Percentiles rank a stretch among this genome's conserved stretches.
phyloP scores from a whole-genome alignment of 2,113 vertebrate genomes.

The Falcunculus frontatus region DNA sequence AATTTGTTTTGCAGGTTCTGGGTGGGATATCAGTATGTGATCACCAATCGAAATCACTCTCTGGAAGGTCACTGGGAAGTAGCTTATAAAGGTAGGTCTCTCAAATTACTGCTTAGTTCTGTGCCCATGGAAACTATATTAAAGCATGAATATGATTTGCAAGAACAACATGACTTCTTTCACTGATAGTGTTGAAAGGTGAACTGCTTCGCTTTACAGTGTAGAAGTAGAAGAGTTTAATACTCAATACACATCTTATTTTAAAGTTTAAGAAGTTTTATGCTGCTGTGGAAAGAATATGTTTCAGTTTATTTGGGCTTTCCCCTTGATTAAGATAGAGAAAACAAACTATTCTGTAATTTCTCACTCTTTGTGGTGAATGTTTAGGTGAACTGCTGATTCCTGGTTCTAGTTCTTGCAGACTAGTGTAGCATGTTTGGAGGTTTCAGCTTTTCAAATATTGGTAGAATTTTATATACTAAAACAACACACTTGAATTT shows the following conservation, averaged over 20 bases:
- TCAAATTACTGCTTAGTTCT: background rate
- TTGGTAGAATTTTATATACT: background rate
- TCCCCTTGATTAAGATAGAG: background rate
- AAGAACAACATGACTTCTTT: background rate
- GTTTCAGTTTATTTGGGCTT: background rate
- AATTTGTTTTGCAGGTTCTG: conserved; percentile 79
- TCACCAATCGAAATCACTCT: conserved; percentile 89
- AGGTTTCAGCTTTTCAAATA: background rate
- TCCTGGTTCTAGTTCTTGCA: background rate
- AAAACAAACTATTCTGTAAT: background rate
- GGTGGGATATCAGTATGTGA: conserved; percentile 97
- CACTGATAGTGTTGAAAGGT: background rate
- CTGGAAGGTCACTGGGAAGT: conserved; percentile 95
- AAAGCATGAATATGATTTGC: background rate
- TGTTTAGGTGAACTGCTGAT: background rate
- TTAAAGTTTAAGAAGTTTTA: background rate
- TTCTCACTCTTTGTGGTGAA: background rate
- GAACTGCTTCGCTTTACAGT: background rate
- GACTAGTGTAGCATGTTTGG: background rate
- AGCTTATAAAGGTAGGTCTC: conserved; percentile 87
- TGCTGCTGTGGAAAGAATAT: rapidly evolving
- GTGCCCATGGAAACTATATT: background rate
- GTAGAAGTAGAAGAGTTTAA: background rate
- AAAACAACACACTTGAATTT: background rate
- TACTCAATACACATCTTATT: rapidly evolving